phyloP scores from a whole-genome alignment of 2,797 vertebrate species.

The Gouania willdenowi region DNA sequence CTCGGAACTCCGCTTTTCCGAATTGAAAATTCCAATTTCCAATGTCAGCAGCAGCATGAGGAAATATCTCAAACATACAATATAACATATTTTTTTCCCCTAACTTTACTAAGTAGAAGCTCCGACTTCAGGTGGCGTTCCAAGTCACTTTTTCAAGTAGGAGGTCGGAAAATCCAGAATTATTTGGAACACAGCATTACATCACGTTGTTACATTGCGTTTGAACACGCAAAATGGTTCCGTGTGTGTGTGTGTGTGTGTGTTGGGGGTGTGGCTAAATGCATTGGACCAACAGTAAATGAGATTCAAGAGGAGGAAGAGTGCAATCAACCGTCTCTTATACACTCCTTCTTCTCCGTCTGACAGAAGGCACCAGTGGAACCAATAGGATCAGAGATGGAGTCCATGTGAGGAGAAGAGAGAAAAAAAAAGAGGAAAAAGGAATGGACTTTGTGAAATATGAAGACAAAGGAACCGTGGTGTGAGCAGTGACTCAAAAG shows the following conservation, averaged over 20 bases:
- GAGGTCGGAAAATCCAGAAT: too few relatives aligned
- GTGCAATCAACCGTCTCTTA: constrained; percentile 60
- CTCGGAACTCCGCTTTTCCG: too few relatives aligned
- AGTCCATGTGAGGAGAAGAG: constrained; percentile 25
- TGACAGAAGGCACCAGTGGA: constrained; percentile 73
- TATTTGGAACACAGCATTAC: too few relatives aligned
- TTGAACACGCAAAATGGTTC: too few relatives aligned
- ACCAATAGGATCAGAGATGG: constrained; percentile 59
- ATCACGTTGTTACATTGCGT: too few relatives aligned
- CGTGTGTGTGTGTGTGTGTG: constrained; percentile 2
- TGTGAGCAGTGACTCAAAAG: constrained; percentile 35
- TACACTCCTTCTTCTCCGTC: constrained; percentile 62
- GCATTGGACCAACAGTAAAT: constrained; percentile 41
- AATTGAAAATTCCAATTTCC: too few relatives aligned
- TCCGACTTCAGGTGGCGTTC: too few relatives aligned
- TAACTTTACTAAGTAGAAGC: too few relatives aligned
- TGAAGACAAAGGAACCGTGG: constrained; percentile 43
- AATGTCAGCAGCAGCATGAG: too few relatives aligned
- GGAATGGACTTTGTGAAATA: neutral
- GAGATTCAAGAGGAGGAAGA: constrained; percentile 38
- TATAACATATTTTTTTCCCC: too few relatives aligned
- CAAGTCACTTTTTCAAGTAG: too few relatives aligned
- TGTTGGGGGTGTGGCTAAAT: constrained; percentile 9
- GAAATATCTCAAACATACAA: too few relatives aligned
- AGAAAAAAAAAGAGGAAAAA: constrained; percentile 12